Evolutionary conservation across 2,888 invertebrate species (phyloP).

Genomic region (Rhamphomyia laevipes): DNA sequence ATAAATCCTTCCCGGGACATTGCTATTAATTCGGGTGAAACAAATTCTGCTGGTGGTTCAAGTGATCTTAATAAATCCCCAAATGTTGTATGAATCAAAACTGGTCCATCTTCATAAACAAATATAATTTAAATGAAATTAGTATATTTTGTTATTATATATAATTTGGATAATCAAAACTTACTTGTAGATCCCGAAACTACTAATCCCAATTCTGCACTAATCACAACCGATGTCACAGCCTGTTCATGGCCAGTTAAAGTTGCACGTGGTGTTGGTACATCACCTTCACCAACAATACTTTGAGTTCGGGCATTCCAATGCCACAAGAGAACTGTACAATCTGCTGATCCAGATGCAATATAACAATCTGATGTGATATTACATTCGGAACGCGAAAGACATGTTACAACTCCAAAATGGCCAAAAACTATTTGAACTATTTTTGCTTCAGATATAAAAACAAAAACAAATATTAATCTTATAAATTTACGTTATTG

Average conservation of each 20-base stretch:
- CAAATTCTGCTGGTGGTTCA: conserved; percentile 63
- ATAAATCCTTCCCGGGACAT: conserved; percentile 95
- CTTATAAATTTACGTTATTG: not conserved
- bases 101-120: conserved; percentile 69
- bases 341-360: conserved; percentile 95
- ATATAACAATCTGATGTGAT: conserved; percentile 99
- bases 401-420: conserved; percentile 96
- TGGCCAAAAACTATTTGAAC: conserved; percentile 98
- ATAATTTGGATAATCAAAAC: conserved; percentile 20
- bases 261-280: conserved; percentile 91
- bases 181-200: conserved; percentile 78
- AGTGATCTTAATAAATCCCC: conserved; percentile 91
- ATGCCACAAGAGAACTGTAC: conserved; percentile 96
- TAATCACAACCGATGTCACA: conserved; percentile 89
- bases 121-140: conserved; percentile 3
- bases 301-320: conserved; percentile 97
- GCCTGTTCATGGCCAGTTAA: conserved; percentile 96
- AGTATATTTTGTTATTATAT: not conserved
- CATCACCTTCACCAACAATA: conserved; percentile 91
- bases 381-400: conserved; percentile 95
- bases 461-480: not conserved
- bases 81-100: conserved; percentile 94
- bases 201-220: conserved; percentile 94
- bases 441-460: conserved; percentile 66
- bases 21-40: conserved; percentile 74